A percentile compares a stretch with the other conserved stretches of the same genome.
phyloP scores from a whole-genome alignment of 2,797 vertebrate species.

The Mionectes olivaceus region DNA sequence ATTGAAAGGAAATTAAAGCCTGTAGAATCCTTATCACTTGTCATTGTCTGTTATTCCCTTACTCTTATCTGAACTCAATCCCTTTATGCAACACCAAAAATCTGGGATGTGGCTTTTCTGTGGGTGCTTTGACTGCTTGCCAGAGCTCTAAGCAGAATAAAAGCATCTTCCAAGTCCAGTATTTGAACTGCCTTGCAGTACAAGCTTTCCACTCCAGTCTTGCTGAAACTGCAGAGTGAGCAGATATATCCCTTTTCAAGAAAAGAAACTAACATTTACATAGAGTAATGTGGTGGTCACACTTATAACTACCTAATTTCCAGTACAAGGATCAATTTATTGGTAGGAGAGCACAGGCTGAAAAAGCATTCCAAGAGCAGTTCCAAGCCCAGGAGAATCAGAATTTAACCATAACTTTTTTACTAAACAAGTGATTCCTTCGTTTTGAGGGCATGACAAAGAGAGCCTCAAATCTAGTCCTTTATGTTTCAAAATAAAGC shows the following conservation, averaged over 20 bases:
- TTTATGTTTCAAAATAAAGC: background rate
- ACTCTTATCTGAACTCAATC: slow-evolving; percentile 58
- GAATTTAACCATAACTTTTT: background rate
- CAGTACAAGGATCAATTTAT: background rate
- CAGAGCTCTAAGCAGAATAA: background rate
- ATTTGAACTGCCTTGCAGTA: background rate
- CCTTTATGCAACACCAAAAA: slow-evolving; percentile 28
- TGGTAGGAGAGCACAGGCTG: background rate
- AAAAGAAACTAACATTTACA: background rate
- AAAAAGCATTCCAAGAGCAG: background rate
- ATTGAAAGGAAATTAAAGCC: slow-evolving; percentile 76
- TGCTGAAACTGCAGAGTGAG: background rate
- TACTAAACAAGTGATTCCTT: background rate
- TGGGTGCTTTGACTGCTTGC: slow-evolving; percentile 4
- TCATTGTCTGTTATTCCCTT: slow-evolving; percentile 54
- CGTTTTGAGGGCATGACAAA: background rate
- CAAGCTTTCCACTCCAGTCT: background rate
- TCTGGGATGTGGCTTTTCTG: slow-evolving; percentile 21
- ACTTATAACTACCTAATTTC: background rate
- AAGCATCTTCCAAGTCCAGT: background rate
- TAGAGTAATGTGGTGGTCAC: background rate
- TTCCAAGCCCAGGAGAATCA: background rate
- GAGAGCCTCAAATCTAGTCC: background rate
- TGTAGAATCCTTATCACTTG: slow-evolving; percentile 73
- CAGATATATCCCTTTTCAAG: background rate